Base-by-base conservation (phyloP, 2,888 invertebrate species). In the Labia minor region DNA sequence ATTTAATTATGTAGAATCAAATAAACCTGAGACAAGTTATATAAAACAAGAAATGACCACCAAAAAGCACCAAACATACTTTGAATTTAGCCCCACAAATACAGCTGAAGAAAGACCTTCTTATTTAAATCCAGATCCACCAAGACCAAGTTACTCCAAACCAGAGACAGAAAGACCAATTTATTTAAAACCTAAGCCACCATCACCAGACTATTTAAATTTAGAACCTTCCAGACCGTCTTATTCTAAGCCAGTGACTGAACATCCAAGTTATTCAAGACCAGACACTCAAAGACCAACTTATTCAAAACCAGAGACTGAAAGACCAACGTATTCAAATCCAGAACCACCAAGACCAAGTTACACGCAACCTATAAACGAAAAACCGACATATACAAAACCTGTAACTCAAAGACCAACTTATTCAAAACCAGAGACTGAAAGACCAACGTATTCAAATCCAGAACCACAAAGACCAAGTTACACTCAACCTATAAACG, bases 151-250 rank as follows among this genome's bases (percentile, higher is more conserved):
- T 26, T 18, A 64, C 11, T 21, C 11, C 10, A 18, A 64, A 18
- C 64, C 19, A 26, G 64, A 33, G 33, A 64, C 21, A 14, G 8
- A 21, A 1, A 10, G 64, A 64, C 18, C 33, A 4, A 64, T 14
- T 26, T 26, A 26, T 18, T 26, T 16, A 64, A 64, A 64, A 16
- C 33, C 21, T 16, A 11, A 33, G 21, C 21, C 19, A 4, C 62
- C 19, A 62, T n/a, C 26, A 20, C 61, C 68, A 6, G 61, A 6
- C 19, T 19, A 65, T 62, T 26, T 20, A 19, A 68, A 63, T 19
- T 67, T 67, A 26, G 16, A 64, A 21, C 18, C 16, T 16, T 14
- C 2, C 1, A 19, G 64, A 64, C 64, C 64, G 11, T 3, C 21
- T 21, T 64, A 64, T 19, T 33, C 19, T 8, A 64, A 64, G 11